Conservation (phyloP, 2,113 vertebrate genomes). For the Nematolebias whitei region DNA sequence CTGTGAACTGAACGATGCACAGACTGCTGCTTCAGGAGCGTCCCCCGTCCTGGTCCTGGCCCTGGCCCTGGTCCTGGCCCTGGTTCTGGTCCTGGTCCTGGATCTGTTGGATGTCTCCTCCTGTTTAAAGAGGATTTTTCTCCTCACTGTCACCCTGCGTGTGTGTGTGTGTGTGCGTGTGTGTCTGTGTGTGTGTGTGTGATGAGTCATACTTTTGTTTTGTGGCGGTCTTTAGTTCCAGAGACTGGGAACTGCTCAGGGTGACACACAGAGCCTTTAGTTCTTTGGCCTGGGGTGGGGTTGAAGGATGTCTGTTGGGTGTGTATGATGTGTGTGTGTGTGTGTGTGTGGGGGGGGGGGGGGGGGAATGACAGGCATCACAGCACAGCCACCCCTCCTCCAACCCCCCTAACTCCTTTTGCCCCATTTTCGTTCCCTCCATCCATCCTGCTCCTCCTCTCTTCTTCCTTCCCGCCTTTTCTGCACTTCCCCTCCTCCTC, state of each 20-base stretch:
- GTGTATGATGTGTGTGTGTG: not conserved
- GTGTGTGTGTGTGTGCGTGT: conserved; percentile 6
- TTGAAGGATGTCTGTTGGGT: not conserved
- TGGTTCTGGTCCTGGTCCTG: too few relatives aligned
- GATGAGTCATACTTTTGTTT: conserved; percentile 28
- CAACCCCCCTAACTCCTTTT: not conserved
- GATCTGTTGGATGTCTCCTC: too few relatives aligned
- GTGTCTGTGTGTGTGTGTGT: conserved; percentile 3
- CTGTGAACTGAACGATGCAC: too few relatives aligned
- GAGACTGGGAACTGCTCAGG: conserved; percentile 9
- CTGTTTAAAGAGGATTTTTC: too few relatives aligned
- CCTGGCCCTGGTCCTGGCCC: too few relatives aligned
- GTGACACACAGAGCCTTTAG: conserved; percentile 40
- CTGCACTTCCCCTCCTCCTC: not conserved
- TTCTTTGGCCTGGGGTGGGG: conserved; percentile 14
- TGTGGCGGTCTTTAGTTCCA: conserved; percentile 27
- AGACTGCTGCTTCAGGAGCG: too few relatives aligned
- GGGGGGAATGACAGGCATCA: conserved; percentile 48
- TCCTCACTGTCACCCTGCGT: too few relatives aligned
- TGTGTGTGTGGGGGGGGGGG: conserved; percentile 17
- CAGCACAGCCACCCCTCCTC: conserved; percentile 27
- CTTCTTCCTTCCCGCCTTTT: not conserved
- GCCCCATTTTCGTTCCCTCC: not conserved
- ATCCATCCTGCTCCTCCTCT: not conserved
- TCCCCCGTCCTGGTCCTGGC: too few relatives aligned